phyloP scores from a whole-genome alignment of 1,140 invertebrate genomes.

The Neomicropteryx cornuta region DNA sequence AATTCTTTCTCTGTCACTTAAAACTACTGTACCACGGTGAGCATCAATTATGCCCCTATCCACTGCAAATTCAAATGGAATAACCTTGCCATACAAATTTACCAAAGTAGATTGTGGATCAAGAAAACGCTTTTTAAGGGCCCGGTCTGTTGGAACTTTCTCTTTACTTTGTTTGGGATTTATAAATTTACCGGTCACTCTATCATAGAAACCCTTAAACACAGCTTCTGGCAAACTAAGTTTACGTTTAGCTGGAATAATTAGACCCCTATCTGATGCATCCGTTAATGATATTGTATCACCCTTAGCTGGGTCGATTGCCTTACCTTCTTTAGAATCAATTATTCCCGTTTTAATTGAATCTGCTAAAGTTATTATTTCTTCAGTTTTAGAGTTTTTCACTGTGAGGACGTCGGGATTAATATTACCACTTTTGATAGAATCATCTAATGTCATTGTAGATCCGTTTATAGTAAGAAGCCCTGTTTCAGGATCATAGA shows the following conservation, averaged over 20 bases:
- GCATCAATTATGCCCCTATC: conserved; percentile 67
- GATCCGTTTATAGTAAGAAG: conserved; percentile 62
- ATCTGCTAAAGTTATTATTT: conserved; percentile 68
- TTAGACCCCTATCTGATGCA: conserved; percentile 68
- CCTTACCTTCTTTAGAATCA: conserved; percentile 66
- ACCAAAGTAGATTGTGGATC: conserved; percentile 72
- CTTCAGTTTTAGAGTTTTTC: conserved; percentile 64
- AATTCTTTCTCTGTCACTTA: conserved; percentile 50
- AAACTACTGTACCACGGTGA: conserved; percentile 54
- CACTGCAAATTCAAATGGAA: conserved; percentile 75
- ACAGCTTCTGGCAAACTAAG: conserved; percentile 77
- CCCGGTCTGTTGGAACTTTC: conserved; percentile 61
- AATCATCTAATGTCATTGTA: conserved; percentile 65
- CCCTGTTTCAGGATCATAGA: conserved; percentile 69
- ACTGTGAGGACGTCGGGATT: conserved; percentile 70
- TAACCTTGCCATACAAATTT: conserved; percentile 55
- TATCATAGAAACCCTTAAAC: conserved; percentile 73
- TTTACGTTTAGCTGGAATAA: conserved; percentile 69
- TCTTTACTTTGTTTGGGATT: conserved; percentile 60
- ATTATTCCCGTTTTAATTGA: conserved; percentile 74
- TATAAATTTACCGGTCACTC: conserved; percentile 58
- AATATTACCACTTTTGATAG: conserved; percentile 62
- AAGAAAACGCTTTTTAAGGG: conserved; percentile 67
- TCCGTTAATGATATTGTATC: conserved; percentile 65
- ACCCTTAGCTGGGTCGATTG: conserved; percentile 63